Base-by-base conservation (phyloP, 2,113 vertebrate species). In the Oostethus manadensis region DNA sequence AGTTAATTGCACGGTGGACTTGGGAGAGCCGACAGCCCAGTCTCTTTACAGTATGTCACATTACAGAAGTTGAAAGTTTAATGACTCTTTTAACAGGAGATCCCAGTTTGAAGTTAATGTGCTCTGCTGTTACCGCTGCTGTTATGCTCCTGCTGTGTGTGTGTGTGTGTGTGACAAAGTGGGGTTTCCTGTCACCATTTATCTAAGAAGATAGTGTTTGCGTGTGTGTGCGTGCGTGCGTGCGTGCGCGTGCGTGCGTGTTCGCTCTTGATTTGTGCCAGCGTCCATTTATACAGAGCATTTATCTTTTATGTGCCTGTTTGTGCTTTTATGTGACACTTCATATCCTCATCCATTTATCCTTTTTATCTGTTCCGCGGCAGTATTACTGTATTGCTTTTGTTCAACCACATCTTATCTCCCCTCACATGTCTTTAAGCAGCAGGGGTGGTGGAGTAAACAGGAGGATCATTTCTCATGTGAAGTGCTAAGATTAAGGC, bases 291-390 rank as follows among this genome's bases (percentile, higher is more conserved):
- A 70, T 62, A 66, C 66, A 38, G 54, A 48, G 69, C 68, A 42
- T 79, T 86, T 76, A 72, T 86, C 84, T 82, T 86, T 78, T 81
- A 81, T 73, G 60, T 69, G 78, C 64, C 74, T 56, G 80, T 73
- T 82, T 81, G 70, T 80, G 66, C 66, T 79, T 86, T 84, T 83
- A 83, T 86, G 76, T 64, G 80, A 81, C 79, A 75, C 60, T 70
- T 80, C 66, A 74, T 75, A 67, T 84, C 78, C 70, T 15, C 59
- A 9, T 68, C 62, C 71, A 80, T 81, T 77, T 64, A 73, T 86
- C 74, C 29, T 66, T 54, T 76, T 69, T 59, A 78, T 80, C 63
- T 60, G 55, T 58, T 56, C 66, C 43, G n/a, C 56, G 62, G 60
- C 59, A 54, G 68, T 18, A 59, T 73, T 56, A 57, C 64, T 71